Base-by-base conservation (phyloP, 2,113 vertebrate genomes). In the Rhinichthys klamathensis region DNA sequence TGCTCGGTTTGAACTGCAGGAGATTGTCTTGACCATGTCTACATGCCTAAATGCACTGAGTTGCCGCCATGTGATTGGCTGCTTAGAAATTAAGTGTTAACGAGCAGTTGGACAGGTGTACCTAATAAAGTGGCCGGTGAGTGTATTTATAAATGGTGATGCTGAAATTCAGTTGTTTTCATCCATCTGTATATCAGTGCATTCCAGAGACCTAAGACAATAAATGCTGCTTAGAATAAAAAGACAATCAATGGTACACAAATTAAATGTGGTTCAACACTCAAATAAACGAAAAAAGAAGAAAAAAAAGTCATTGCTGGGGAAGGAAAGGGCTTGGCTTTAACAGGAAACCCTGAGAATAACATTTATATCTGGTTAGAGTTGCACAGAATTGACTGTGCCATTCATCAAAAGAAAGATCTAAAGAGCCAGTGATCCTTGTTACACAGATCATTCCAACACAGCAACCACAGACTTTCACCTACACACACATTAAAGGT, bases 351-450 rank as follows among this genome's bases (percentile, higher is more conserved):
- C 44, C 23, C 23, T 25, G 23, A 25, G 32, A 78, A 79, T 41
- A 61, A 79, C 35, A 7, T 60, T 32, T 41, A 60, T 60, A 35
- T 78, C 11, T 61, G 7, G 23, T 23, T 38, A 76, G 41, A 77
- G n/a, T 79, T 25, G 38, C 63, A n/a, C 75, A 67, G n/a, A 56
- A 30, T 69, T 27, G 49, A 79, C 60, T 32, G n/a, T 41, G 46
- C 15, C 76, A 73, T 85, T 38, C 58, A 78, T 81, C 56, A 10
- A 69, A 18, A 61, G 13, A 84, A 54, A 87, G 85, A 90, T 90
- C 77, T 85, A 86, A 89, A 83, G 79, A 86, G 27, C 79, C 83
- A 80, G 61, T 82, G 80, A 88, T 77, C 86, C 79, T 54, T 63
- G 32, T 11, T 23, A 21, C 63, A 46, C 21, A 74, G 35, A 65